Evolutionary conservation across 2,113 vertebrate species (phyloP), one percentile per base, ranked within the genome.

Genomic region (Oceanites oceanicus): DNA sequence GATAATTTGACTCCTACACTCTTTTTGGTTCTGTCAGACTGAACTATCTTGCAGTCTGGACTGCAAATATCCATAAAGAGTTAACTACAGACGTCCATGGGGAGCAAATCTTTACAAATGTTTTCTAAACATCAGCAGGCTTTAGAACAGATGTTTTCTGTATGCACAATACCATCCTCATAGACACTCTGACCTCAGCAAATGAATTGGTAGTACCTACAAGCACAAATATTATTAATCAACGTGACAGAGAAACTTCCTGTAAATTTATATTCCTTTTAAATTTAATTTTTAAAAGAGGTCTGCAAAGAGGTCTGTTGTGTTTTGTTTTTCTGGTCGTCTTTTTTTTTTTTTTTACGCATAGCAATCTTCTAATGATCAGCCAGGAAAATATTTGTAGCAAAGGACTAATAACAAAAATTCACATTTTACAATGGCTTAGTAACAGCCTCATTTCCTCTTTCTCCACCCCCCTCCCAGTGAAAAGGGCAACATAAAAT

Each of bases 161-260:
- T 87, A 88, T 92, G 70, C 18, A 77, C 47, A 72, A 19, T 59
- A 70, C 74, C 47, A 26, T 83, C 85, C 68, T 87, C 47, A 36
- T 17, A 76, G 67, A 52, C 44, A 65, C 30, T 81, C 21, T 82
- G 85, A 97, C 74, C 86, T 72, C 50, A 40, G 36, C 65, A 91
- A 94, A 90, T 94, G 62, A 92, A 68, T 75, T 78, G 9, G 36
- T 78, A 77, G 21, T 79, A 86, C 74, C 89, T 8, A 10, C 36
- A 66, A 92, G 26, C 22, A 47, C 76, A 96, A 97, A 94, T 12
- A 80, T 45, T 77, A 96, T 96, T 97, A 90, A 96, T 74, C 78
- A 97, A 96, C 88, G 29, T 93, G 93, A 94, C 89, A 88, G 62
- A 74, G 12, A 87, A 91, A 67, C 49, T 82, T 91, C 47, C 49